A percentile compares a stretch with the other conserved stretches of the same genome.
Evolutionary conservation across 2,113 vertebrate genomes (phyloP).

Genomic region (Nycticryphes semicollaris): DNA sequence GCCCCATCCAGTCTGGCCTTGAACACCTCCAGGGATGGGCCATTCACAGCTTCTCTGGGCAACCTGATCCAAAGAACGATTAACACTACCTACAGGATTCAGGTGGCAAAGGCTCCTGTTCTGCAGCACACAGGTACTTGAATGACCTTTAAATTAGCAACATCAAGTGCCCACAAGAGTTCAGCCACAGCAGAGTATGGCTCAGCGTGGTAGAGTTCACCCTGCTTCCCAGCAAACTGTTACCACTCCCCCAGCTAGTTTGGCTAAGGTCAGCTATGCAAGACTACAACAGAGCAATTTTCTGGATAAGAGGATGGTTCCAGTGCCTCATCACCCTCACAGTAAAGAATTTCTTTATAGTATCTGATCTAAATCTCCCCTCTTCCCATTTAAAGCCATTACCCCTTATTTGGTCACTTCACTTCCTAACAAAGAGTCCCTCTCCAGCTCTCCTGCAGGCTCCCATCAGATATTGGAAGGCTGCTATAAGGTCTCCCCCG

Average conservation of each 20-base stretch:
- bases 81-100: not conserved
- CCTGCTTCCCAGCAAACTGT: not conserved
- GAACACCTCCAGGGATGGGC: too few relatives aligned
- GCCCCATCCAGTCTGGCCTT: too few relatives aligned
- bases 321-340: too few relatives aligned
- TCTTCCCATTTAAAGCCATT: too few relatives aligned
- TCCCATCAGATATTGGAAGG: too few relatives aligned
- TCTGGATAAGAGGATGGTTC: not conserved
- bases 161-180: accelerated
- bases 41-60: too few relatives aligned
- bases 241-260: not conserved
- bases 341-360: too few relatives aligned
- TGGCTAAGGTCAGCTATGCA: not conserved
- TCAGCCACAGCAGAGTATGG: not conserved
- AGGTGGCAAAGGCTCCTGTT: not conserved
- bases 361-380: too few relatives aligned
- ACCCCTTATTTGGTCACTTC: too few relatives aligned
- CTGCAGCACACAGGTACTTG: not conserved
- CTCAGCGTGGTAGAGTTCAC: not conserved
- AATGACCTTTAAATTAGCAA: not conserved
- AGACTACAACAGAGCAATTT: accelerated
- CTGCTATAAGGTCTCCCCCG: too few relatives aligned
- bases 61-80: not conserved
- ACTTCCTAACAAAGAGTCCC: too few relatives aligned
- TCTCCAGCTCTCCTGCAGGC: too few relatives aligned